Evolutionary conservation across 2,888 invertebrate genomes (phyloP).

Genomic region (Ophion ventricosus): DNA sequence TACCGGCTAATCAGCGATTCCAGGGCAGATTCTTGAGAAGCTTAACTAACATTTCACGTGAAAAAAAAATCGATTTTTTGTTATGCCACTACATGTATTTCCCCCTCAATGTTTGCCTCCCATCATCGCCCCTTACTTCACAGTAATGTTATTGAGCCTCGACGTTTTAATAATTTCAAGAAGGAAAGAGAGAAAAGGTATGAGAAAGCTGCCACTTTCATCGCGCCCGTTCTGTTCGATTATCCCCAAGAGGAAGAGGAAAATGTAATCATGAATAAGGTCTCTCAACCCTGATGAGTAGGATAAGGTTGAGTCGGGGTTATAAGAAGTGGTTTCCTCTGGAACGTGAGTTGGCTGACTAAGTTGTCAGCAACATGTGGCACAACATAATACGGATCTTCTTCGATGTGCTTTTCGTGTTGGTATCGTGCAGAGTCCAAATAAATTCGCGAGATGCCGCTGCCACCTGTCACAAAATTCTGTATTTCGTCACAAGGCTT

Average conservation of each 20-base stretch:
- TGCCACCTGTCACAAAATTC: not conserved
- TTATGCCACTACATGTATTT: no score
- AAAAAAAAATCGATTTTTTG: no score
- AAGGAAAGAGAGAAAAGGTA: no score
- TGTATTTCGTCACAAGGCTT: not conserved
- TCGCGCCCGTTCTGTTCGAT: conserved; percentile 6
- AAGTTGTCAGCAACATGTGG: conserved; percentile 77
- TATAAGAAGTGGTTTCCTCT: conserved; percentile 4
- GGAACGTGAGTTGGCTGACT: conserved; percentile 50
- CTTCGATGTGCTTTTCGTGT: conserved; percentile 54
- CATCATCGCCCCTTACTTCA: no score
- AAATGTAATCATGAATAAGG: not conserved
- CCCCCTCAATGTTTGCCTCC: no score
- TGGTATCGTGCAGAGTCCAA: conserved; percentile 49
- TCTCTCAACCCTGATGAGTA: conserved; percentile 7
- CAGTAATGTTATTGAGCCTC: no score
- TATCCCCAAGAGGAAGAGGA: not conserved
- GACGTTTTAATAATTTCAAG: no score
- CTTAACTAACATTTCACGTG: no score
- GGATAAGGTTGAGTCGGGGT: not conserved
- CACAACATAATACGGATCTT: conserved; percentile 72
- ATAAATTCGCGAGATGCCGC: conserved; percentile 11
- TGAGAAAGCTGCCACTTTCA: not conserved
- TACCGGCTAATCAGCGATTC: no score
- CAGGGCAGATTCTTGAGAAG: no score